Evolutionary conservation across 2,797 vertebrate genomes (phyloP).

Genomic region (Oreochromis mossambicus): DNA sequence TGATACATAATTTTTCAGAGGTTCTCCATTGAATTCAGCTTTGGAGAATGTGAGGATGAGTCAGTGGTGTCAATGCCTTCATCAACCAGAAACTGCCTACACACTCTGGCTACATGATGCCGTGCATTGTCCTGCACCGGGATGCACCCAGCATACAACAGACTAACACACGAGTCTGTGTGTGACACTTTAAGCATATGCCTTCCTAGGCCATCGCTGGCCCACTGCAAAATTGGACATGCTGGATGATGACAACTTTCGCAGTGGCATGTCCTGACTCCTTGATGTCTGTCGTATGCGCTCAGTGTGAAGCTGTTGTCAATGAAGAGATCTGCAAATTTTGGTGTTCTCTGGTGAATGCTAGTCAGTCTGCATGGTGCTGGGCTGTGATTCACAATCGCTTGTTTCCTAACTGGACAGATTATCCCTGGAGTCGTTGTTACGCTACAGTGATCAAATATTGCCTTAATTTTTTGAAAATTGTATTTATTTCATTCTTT

Average conservation of each 20-base stretch:
- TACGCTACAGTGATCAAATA: neutral
- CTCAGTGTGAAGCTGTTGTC: neutral
- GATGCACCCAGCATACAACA: neutral
- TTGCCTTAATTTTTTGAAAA: neutral
- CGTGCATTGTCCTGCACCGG: neutral
- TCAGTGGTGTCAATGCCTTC: neutral
- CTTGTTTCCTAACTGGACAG: neutral
- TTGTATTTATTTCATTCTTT: neutral
- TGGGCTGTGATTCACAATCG: neutral
- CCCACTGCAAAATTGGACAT: neutral
- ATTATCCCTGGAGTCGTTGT: neutral
- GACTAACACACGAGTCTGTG: accelerated
- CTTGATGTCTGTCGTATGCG: accelerated
- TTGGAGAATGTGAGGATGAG: neutral
- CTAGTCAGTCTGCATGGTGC: neutral
- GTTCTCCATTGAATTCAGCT: neutral
- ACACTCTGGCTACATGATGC: neutral
- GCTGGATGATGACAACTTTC: accelerated
- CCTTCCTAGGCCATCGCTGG: neutral
- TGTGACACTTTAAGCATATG: neutral
- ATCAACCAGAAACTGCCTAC: neutral
- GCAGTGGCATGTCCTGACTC: neutral
- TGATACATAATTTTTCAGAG: neutral
- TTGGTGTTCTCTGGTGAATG: neutral
- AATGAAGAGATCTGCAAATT: neutral